Evolutionary conservation across 2,113 vertebrate species (phyloP).

Genomic region (Apistogramma diplotaenia): DNA sequence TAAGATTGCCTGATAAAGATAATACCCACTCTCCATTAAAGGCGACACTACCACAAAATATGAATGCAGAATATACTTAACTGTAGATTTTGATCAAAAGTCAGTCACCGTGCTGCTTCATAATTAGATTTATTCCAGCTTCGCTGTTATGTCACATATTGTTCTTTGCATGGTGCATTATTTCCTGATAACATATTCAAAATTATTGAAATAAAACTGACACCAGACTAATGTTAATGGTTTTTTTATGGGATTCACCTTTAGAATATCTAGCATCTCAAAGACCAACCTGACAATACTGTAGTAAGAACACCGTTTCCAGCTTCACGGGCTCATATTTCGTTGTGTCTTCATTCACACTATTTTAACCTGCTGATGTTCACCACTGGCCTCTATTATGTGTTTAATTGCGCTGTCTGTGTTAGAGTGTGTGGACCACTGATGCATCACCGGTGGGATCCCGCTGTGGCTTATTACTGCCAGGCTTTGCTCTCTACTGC

Average conservation of each 20-base stretch:
- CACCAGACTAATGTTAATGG: not conserved
- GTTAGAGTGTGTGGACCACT: slow-evolving; percentile 38
- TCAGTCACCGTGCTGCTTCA: not conserved
- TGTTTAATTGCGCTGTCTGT: slow-evolving; percentile 60
- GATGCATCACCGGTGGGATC: slow-evolving; percentile 56
- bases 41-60: not conserved
- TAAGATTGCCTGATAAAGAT: not conserved
- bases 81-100: not conserved
- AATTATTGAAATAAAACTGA: not conserved
- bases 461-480: slow-evolving; percentile 71
- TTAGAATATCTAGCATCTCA: not conserved
- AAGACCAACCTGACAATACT: not conserved
- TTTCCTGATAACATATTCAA: not conserved
- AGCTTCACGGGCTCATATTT: not conserved
- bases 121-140: not conserved
- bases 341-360: slow-evolving; percentile 1
- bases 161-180: not conserved
- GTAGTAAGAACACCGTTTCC: not conserved
- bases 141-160: not conserved
- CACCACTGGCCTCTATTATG: slow-evolving; percentile 30
- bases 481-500: slow-evolving; percentile 51
- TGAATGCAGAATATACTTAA: not conserved
- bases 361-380: slow-evolving; percentile 19
- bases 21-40: not conserved
- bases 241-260: not conserved